Conservation (phyloP, 2,888 invertebrate species). For the Caenorhabditis doughertyi region DNA sequence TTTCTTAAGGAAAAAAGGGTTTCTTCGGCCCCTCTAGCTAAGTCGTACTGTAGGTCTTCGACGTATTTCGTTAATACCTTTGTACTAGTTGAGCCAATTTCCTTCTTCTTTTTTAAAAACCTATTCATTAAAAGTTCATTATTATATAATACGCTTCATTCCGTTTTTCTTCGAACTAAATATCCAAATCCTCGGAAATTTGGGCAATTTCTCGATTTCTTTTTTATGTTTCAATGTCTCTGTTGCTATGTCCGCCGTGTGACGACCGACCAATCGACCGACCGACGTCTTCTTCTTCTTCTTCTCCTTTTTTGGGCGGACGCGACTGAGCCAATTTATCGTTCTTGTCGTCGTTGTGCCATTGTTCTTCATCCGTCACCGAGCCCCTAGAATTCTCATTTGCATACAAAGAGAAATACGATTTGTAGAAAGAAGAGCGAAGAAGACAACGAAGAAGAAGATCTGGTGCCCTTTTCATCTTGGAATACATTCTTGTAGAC, state of each 20-base stretch:
- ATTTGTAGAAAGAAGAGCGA: not conserved
- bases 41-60: conserved; percentile 22
- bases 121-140: conserved; percentile 23
- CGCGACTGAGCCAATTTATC: conserved; percentile 38
- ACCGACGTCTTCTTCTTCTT: not conserved
- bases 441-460: not conserved
- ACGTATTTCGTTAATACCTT: conserved; percentile 6
- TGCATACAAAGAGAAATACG: conserved; percentile 24
- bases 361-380: conserved; percentile 29
- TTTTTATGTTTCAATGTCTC: conserved; percentile 29
- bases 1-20: too few relatives aligned
- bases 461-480: conserved; percentile 7
- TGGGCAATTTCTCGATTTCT: conserved; percentile 23
- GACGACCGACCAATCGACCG: conserved; percentile 4
- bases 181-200: conserved; percentile 13
- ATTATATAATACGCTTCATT: conserved; percentile 10
- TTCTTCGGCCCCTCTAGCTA: not conserved
- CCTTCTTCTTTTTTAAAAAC: not conserved
- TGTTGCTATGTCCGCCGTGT: not conserved
- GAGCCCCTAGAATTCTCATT: conserved; percentile 21
- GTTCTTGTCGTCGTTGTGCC: conserved; percentile 9
- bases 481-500: conserved; percentile 16
- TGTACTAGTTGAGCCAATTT: conserved; percentile 18
- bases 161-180: conserved; percentile 15
- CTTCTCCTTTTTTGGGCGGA: conserved; percentile 1